Conservation (phyloP, 2,113 vertebrate genomes). For the Rattus rattus region DNA sequence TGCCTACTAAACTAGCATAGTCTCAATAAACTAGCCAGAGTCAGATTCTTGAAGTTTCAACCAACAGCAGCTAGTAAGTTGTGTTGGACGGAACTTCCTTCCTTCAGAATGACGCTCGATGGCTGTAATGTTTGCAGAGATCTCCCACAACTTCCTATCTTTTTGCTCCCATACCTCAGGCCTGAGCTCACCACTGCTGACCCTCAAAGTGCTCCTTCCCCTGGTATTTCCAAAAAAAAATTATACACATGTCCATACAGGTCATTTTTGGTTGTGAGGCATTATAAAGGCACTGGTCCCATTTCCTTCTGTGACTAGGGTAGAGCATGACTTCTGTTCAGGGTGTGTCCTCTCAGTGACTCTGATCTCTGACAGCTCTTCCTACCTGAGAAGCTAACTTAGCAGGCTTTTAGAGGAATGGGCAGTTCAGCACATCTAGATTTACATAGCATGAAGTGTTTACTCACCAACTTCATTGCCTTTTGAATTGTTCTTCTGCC, state of each 20-base stretch:
- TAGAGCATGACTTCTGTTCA: neutral
- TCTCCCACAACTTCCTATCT: neutral
- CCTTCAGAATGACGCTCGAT: neutral
- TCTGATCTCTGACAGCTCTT: neutral
- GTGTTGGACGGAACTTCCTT: neutral
- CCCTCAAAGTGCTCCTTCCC: no score
- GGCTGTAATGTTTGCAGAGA: neutral
- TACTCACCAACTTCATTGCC: neutral
- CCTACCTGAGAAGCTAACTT: neutral
- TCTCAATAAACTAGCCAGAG: neutral
- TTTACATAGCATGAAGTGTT: neutral
- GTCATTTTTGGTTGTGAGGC: neutral
- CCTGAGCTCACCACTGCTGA: neutral
- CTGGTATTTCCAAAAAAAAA: neutral
- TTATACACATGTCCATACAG: neutral
- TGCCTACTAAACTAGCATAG: no score
- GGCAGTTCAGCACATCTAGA: neutral
- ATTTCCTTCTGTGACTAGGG: neutral
- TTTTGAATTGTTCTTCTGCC: neutral
- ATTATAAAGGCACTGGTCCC: neutral
- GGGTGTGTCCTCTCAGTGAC: no score
- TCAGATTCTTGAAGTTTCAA: neutral
- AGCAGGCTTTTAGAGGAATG: neutral
- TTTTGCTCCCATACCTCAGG: neutral
- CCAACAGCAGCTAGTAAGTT: neutral